These are phyloP conservation scores for Oxytorus armatus DNA, from an alignment of 2,888 invertebrate genomes.

Conservation along the genomic window DNA sequence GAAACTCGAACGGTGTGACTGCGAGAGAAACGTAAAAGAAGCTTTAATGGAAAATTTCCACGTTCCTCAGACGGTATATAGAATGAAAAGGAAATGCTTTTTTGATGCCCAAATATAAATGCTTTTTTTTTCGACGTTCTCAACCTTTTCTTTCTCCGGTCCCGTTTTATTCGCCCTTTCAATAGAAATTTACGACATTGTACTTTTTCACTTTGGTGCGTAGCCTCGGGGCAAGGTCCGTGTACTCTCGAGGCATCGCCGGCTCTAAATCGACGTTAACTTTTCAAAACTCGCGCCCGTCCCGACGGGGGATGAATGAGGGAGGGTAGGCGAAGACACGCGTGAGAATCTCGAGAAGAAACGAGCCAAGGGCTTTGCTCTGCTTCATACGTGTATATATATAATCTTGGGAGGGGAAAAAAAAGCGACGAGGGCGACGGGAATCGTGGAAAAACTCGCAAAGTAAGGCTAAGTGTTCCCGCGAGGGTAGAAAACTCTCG, in stretches of 20 bases:
- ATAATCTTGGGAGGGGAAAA: conserved; percentile 29
- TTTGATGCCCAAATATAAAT: not conserved
- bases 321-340: conserved; percentile 19
- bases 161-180: not conserved
- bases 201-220: conserved; percentile 48
- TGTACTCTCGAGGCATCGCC: too few species aligned
- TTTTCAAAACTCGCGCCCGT: conserved; percentile 45
- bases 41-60: too few species aligned
- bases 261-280: conserved; percentile 49
- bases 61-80: not conserved
- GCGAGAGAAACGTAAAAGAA: too few species aligned
- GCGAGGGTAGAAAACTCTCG: conserved; percentile 51
- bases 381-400: not conserved
- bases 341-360: conserved; percentile 38
- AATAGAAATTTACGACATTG: conserved; percentile 36
- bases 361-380: conserved; percentile 22
- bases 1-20: not conserved
- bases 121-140: too few species aligned
- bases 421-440: conserved; percentile 34
- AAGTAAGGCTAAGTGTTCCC: conserved; percentile 67
- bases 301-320: conserved; percentile 33
- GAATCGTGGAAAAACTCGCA: conserved; percentile 61
- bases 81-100: not conserved
- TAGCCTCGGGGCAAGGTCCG: conserved; percentile 6
- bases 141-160: too few species aligned